phyloP scores from a whole-genome alignment of 2,797 vertebrate genomes.

The Chloroceryle amazona region DNA sequence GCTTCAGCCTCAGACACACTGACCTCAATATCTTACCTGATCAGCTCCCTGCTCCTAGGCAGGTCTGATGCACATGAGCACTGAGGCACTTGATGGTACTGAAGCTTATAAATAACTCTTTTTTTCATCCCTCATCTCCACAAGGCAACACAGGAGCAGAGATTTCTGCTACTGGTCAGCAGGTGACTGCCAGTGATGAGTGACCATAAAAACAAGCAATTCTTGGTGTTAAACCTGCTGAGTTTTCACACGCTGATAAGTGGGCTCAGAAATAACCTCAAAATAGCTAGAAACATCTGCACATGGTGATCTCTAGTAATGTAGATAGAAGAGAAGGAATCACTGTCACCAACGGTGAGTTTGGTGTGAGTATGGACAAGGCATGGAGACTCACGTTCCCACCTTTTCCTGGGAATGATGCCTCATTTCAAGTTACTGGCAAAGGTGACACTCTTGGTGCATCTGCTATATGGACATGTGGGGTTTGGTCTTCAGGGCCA shows the following conservation, averaged over 20 bases:
- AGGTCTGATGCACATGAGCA: background rate
- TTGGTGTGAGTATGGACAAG: background rate
- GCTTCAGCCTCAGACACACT: background rate
- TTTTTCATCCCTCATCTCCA: background rate
- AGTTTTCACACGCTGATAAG: background rate
- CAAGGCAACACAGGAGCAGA: background rate
- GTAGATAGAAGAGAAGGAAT: background rate
- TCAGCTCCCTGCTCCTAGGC: background rate
- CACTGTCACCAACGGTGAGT: background rate
- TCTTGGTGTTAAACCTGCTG: background rate
- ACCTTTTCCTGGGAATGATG: background rate
- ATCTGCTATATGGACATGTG: background rate
- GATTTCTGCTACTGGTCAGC: background rate
- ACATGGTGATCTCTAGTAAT: background rate
- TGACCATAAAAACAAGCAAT: background rate
- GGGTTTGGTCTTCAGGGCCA: background rate
- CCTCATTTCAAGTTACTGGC: background rate
- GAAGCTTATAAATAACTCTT: background rate
- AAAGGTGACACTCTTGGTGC: background rate
- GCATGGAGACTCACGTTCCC: background rate
- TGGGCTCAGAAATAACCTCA: background rate
- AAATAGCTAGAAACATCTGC: background rate
- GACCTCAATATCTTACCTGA: background rate
- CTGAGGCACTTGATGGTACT: background rate
- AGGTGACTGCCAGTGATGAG: background rate